Conservation (phyloP, 2,113 vertebrate genomes). For the Riparia riparia region DNA sequence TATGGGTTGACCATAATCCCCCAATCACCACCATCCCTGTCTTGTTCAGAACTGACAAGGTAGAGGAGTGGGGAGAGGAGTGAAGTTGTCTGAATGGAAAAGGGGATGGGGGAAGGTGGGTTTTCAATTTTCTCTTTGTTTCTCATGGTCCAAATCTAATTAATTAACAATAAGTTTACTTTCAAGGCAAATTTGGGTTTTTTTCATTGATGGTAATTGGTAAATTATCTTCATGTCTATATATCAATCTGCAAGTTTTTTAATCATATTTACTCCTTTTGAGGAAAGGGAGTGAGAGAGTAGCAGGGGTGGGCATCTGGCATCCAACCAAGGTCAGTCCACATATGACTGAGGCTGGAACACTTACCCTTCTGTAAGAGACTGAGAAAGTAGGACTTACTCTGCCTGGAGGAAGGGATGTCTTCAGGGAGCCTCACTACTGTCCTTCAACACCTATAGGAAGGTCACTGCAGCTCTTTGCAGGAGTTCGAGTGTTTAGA, state of each 20-base stretch:
- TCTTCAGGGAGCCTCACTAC: background rate
- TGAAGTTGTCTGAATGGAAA: background rate
- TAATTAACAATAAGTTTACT: background rate
- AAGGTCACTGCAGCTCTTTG: background rate
- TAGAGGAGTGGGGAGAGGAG: background rate
- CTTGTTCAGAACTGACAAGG: background rate
- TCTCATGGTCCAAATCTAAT: background rate
- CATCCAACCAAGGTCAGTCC: background rate
- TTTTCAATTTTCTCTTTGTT: background rate
- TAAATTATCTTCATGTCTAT: background rate
- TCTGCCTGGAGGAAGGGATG: background rate
- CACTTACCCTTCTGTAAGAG: background rate
- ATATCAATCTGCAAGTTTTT: background rate
- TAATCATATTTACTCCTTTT: background rate
- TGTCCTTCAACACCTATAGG: background rate
- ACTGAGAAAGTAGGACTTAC: background rate
- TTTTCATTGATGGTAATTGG: background rate
- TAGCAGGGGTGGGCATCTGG: background rate
- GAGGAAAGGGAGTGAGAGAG: background rate
- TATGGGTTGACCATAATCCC: background rate
- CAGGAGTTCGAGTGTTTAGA: background rate
- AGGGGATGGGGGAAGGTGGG: accelerated
- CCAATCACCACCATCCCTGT: background rate
- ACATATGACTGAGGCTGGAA: accelerated
- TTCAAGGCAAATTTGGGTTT: background rate